Base-by-base conservation (phyloP, 2,797 vertebrate genomes). In the Onychomys leucogaster region DNA sequence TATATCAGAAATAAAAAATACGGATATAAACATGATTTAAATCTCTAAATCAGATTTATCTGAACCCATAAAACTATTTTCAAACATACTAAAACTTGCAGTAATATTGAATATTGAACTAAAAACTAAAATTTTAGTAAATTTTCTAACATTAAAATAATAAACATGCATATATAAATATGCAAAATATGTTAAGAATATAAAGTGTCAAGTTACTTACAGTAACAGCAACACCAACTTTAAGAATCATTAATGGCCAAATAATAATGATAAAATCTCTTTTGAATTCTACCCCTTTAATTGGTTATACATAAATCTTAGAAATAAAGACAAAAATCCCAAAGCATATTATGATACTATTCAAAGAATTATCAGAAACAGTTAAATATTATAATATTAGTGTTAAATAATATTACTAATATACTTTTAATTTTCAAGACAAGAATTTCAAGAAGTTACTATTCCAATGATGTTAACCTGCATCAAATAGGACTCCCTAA, bases 61-160 rank as follows among this genome's bases (percentile, higher is more conserved):
- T 85, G 29, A 90, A 91, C 43, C 86, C 2, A 41, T 63, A 86
- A 83, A 19, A 85, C 69, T 84, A 92, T 73, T 92, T 86, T 69
- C 11, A 89, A 94, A 88, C 63, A 91, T 43, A 89, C 6, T 75
- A 91, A 34, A 81, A 89, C 90, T 65, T 92, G 9, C 76, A 85
- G 75, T 94, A 93, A 92, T 89, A 85, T 69, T 86, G 46, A 71
- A 73, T 27, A 78, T 34, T 73, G n/a, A 73, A 77, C 34, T 65
- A 91, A 92, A 73, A 94, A 94, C n/a, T 83, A 95, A 97, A 96
- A 89, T 91, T 63, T n/a, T 43, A 96, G 95, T 23, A 84, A 90
- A 95, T 91, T 63, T 90, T 32, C 71, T 73, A 90, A 84, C 27
- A 94, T 78, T 55, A 85, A 96, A 95, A 81, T 77, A 90, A 91